These are phyloP conservation scores for Drosophila kanekoi DNA, from an alignment of 2,888 invertebrate genomes.

Conservation along the genomic window DNA sequence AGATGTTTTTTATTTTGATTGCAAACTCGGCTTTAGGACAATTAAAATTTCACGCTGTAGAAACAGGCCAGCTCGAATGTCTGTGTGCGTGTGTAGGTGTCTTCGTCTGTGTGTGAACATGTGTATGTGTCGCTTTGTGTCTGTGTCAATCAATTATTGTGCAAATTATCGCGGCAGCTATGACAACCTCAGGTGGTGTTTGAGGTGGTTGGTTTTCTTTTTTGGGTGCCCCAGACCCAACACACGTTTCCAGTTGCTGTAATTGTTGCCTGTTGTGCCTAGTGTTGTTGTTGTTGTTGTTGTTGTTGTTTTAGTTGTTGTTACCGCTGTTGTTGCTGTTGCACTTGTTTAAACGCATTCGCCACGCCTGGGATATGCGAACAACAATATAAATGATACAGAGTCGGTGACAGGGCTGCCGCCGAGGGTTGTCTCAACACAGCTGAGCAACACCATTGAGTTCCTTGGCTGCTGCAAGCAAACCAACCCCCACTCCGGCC, in stretches of 20 bases:
- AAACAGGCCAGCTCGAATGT: slow-evolving; percentile 19
- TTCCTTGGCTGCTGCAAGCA: not conserved
- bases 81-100: slow-evolving; percentile 5
- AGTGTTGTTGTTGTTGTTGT: slow-evolving; percentile 7
- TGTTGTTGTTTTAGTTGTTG: slow-evolving; percentile 18
- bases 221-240: slow-evolving; percentile 13
- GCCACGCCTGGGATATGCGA: slow-evolving; percentile 63
- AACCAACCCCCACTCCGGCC: not conserved
- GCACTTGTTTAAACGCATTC: slow-evolving; percentile 74
- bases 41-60: slow-evolving; percentile 76
- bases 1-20: slow-evolving; percentile 39
- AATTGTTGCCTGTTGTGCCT: slow-evolving; percentile 2
- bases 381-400: slow-evolving; percentile 68
- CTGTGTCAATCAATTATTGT: slow-evolving; percentile 63
- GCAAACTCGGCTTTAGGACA: slow-evolving; percentile 59
- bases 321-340: slow-evolving; percentile 26
- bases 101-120: slow-evolving; percentile 27
- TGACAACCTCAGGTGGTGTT: slow-evolving; percentile 72
- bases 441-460: slow-evolving; percentile 18
- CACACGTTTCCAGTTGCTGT: not conserved
- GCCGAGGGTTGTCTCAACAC: slow-evolving; percentile 48
- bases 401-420: slow-evolving; percentile 33
- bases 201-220: slow-evolving; percentile 46
- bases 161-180: slow-evolving; percentile 67
- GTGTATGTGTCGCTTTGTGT: slow-evolving; percentile 34